phyloP scores from a whole-genome alignment of 2,797 vertebrate species.

The Cephalopachus bancanus region DNA sequence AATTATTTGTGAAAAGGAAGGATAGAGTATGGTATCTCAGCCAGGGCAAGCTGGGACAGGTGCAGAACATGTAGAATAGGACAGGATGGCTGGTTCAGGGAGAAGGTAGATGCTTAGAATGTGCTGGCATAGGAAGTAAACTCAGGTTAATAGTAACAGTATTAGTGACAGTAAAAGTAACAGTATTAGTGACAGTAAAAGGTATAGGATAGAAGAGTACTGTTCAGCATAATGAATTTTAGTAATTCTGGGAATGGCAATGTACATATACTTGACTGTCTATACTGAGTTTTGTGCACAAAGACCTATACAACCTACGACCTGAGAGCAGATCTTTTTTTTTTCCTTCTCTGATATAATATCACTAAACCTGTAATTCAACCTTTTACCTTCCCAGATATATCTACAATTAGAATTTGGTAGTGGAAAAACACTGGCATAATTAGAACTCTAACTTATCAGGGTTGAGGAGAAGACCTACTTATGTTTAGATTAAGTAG shows the following conservation, averaged over 20 bases:
- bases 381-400: slow-evolving; percentile 8
- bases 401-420: not conserved
- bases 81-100: not conserved
- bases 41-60: not conserved
- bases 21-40: not conserved
- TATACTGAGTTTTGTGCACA: not conserved
- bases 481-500: slow-evolving; percentile 52
- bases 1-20: not conserved
- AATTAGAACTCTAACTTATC: slow-evolving; percentile 35
- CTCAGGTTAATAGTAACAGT: not conserved
- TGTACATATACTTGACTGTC: not conserved
- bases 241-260: not conserved
- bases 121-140: not conserved
- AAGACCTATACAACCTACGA: not conserved
- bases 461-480: not conserved
- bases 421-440: slow-evolving; percentile 8
- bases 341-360: not conserved
- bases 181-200: not conserved
- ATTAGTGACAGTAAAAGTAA: not conserved
- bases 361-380: slow-evolving; percentile 21
- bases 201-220: not conserved
- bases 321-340: not conserved
- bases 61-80: not conserved
- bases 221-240: not conserved
- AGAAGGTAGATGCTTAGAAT: not conserved